Base-by-base conservation (phyloP, 2,113 vertebrate genomes). In the Sphyrna mokarran region DNA sequence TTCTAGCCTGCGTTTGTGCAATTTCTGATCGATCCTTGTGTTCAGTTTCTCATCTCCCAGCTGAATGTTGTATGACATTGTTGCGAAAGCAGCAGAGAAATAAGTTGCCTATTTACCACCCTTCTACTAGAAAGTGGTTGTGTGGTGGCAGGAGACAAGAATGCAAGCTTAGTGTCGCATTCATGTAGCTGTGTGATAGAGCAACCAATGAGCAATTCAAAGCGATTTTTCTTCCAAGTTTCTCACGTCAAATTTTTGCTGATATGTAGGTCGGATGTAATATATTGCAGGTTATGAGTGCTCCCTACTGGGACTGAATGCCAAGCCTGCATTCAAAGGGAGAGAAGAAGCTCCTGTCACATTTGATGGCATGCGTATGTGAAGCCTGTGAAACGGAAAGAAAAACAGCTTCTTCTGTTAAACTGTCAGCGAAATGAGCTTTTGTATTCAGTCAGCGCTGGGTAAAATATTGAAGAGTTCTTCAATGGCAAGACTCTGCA, bases 341-440 rank as follows among this genome's bases (percentile, higher is more conserved):
- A 97, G 97, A 96, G 97, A 97, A 97, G 97, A 97, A 98, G 97
- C 94, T 96, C 97, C 98, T 98, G 98, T 98, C 98, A 98, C 97
- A 98, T 98, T 98, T 98, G 97, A 97, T 97, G 97, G 97, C 97
- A 96, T 97, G 98, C 97, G 97, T 98, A 98, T 97, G 97, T 98
- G 97, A 97, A 98, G 97, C 98, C 98, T 98, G 97, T 98, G 98
- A 98, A 98, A 98, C 97, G 98, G 98, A 98, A 98, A 98, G 97
- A 97, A 98, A 98, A 98, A 98, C 98, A 98, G 98, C 97, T 98
- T 98, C 98, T 98, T 98, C 98, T 98, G 98, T 98, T 98, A 98
- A 98, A 97, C 97, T 98, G 98, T 98, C 98, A 98, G 97, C 97
- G 97, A 97, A 97, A 97, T 96, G 97, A 97, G 98, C 98, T 98